Evolutionary conservation across 1,140 invertebrate genomes (phyloP), one percentile per base, ranked within the genome.

Genomic region (Delia radicum): DNA sequence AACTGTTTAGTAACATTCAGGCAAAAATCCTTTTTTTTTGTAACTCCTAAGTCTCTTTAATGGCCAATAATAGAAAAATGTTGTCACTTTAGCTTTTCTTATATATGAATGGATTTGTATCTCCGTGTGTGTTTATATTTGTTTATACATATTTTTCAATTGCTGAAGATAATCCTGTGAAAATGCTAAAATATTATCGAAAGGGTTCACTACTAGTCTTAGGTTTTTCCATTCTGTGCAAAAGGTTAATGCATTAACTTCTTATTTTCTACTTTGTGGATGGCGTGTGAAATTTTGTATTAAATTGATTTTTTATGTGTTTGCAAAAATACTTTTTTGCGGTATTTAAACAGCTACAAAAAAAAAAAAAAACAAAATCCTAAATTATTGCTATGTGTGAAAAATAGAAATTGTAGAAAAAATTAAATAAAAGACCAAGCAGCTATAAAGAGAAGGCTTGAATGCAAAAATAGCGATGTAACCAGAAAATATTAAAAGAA

Each of bases 31-130:
- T 55, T 55, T 48, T 18, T 48, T 48, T 48, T 46, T 71, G 29
- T 31, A 62, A 27, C 31, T 37, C 10, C 81, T 84, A 84, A 85
- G 83, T 85, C 83, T 79, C 79, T 84, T 85, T 85, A 85, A 85
- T 85, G 82, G 83, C 83, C 83, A 85, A 85, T 85, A 85, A 85
- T 85, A 85, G 83, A 82, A 85, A 85, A 85, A 85, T 85, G 83
- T 84, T 85, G 83, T 85, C 82, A 84, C 83, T 82, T 83, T 80
- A 81, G 82, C 79, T 48, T 46, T 72, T 74, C 48, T 73, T 33
- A 18, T n/a, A 2, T 33, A 26, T 69, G 33, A 7, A 33, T 31
- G 29, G 18, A 21, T 55, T 18, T 55, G 21, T 55, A 5, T 55
- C 6, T 55, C 21, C 15, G 48, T 24, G 0, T 55, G 18, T 55